These are phyloP conservation scores for Athrips mouffetella DNA, from an alignment of 2,888 invertebrate genomes.

Conservation along the genomic window DNA sequence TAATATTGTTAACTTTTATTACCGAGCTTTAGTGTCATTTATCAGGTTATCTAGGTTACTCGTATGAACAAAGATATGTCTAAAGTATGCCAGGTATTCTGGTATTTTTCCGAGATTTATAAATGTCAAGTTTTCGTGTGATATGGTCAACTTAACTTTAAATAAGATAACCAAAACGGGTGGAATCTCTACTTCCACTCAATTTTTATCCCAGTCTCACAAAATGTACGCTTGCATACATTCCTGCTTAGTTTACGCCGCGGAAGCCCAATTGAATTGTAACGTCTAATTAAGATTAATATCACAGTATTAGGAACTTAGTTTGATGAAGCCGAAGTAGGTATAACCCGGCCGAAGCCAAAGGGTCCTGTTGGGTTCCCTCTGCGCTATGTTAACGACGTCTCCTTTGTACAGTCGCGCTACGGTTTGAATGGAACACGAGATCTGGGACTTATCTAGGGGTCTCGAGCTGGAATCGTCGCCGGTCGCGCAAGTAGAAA, in stretches of 20 bases:
- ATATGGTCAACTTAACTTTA: too few relatives aligned
- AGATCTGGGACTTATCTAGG: slow-evolving; percentile 53
- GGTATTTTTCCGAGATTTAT: too few relatives aligned
- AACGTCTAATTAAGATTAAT: too few relatives aligned
- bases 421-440: slow-evolving; percentile 59
- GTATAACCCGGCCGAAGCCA: slow-evolving; percentile 59
- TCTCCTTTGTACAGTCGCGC: slow-evolving; percentile 54
- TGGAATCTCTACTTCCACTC: too few relatives aligned
- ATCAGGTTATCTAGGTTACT: too few relatives aligned
- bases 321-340: slow-evolving; percentile 65
- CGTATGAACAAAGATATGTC: too few relatives aligned
- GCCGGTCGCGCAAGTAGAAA: slow-evolving; percentile 56
- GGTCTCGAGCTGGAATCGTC: slow-evolving; percentile 50
- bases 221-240: neutral
- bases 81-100: too few relatives aligned
- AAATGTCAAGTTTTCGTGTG: too few relatives aligned
- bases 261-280: neutral
- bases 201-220: too few relatives aligned
- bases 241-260: neutral
- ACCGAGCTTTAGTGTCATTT: too few relatives aligned
- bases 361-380: slow-evolving; percentile 60
- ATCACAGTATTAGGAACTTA: slow-evolving; percentile 65
- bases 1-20: too few relatives aligned
- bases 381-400: slow-evolving; percentile 53
- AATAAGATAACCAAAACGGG: too few relatives aligned